Conservation (phyloP, 2,113 vertebrate genomes). For the Sceloporus undulatus region DNA sequence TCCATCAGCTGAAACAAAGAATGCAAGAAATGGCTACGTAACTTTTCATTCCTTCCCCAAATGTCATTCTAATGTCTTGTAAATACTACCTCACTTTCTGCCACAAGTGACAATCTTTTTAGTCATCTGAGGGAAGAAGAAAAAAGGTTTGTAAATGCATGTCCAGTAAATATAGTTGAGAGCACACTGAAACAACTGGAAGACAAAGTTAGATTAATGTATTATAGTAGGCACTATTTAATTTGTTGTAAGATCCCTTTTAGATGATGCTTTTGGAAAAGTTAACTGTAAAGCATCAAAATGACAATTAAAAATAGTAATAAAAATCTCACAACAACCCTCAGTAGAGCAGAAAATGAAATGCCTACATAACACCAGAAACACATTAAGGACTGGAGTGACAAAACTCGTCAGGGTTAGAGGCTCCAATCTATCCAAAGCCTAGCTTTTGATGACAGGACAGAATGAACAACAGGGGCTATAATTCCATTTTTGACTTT, state of each 20-base stretch:
- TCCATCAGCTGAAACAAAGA: conserved; percentile 30
- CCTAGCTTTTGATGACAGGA: too few species aligned
- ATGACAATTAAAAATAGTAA: neutral
- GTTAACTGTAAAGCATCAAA: too few species aligned
- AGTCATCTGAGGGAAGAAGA: neutral
- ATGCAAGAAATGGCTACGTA: neutral
- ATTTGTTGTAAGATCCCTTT: too few species aligned
- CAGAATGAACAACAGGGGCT: too few species aligned
- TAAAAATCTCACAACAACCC: neutral
- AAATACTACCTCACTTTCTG: neutral
- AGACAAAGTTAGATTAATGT: conserved; percentile 21
- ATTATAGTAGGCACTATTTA: conserved; percentile 34
- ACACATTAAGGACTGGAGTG: neutral
- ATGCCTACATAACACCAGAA: neutral
- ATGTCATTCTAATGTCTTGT: conserved; percentile 7
- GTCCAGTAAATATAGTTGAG: neutral
- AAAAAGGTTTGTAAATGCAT: neutral
- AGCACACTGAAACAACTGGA: neutral
- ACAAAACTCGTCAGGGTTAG: neutral
- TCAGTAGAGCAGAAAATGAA: neutral
- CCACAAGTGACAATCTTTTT: neutral
- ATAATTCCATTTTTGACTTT: too few species aligned
- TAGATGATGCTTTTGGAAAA: neutral
- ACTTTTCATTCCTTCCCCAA: conserved; percentile 18
- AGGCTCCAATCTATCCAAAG: too few species aligned